A percentile compares a stretch with the other conserved stretches of the same genome.
Evolutionary conservation across 2,888 invertebrate species (phyloP).

Genomic region (Orchesella flavescens): DNA sequence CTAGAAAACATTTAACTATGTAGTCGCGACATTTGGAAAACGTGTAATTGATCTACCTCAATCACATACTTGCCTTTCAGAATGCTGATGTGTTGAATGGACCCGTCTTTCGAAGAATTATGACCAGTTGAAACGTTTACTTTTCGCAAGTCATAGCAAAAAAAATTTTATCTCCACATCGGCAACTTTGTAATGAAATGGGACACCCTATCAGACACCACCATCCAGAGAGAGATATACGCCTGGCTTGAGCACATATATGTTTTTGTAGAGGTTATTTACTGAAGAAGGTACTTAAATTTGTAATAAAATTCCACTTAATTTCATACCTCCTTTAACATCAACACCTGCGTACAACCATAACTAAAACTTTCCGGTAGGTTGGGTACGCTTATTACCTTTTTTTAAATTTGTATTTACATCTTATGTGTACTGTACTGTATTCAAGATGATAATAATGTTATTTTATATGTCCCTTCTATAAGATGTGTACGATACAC

Average conservation of each 20-base stretch:
- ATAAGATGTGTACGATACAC: too few species aligned
- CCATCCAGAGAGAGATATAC: too few species aligned
- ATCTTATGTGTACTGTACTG: neutral
- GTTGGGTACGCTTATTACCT: conserved; percentile 40
- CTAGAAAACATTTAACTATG: neutral
- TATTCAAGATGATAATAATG: too few species aligned
- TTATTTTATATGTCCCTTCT: too few species aligned
- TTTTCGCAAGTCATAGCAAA: neutral
- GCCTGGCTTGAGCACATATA: too few species aligned
- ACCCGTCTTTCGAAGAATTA: conserved; percentile 20
- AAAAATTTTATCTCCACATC: neutral
- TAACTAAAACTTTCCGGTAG: conserved; percentile 42
- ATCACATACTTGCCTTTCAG: neutral
- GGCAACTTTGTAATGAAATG: neutral
- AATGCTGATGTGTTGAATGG: neutral
- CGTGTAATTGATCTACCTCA: conserved; percentile 4
- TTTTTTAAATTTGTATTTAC: conserved; percentile 7
- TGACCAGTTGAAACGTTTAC: neutral
- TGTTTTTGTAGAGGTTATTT: too few species aligned
- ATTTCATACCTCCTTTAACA: neutral
- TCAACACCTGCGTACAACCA: conserved; percentile 7
- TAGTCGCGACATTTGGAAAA: conserved; percentile 1
- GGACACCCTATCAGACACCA: neutral
- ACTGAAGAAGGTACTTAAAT: neutral
- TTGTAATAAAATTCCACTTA: conserved; percentile 1